Evolutionary conservation across 53 echinoderm and acorn worm species (phyloP).

Genomic region (Luidia sarsii): DNA sequence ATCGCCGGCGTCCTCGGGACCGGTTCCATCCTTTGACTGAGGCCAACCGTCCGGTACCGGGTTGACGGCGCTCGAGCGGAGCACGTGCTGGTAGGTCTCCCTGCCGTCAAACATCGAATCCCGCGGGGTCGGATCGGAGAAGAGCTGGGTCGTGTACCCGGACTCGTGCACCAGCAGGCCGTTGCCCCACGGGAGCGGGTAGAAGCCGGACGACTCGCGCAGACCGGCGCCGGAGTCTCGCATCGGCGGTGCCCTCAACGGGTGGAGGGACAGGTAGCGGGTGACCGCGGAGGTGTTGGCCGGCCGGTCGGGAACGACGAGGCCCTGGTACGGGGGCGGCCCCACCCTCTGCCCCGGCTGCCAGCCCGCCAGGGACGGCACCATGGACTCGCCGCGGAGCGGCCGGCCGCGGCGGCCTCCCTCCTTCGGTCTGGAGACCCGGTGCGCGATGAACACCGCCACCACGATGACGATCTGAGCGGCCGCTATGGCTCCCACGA

Average conservation of each 20-base stretch:
- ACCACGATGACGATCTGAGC: slow-evolving; percentile 19
- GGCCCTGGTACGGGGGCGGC: slow-evolving; percentile 18
- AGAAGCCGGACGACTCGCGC: no score
- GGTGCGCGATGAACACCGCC: slow-evolving; percentile 23
- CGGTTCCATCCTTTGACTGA: no score
- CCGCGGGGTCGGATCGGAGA: not conserved
- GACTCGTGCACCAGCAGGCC: slow-evolving; percentile 21
- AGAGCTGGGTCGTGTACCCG: not conserved
- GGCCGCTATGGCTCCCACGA: slow-evolving; percentile 12
- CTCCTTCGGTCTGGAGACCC: not conserved
- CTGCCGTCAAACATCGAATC: slow-evolving; percentile 1
- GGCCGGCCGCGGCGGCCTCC: not conserved
- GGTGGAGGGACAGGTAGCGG: slow-evolving; percentile 30
- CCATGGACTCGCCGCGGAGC: slow-evolving; percentile 6
- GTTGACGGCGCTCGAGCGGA: not conserved
- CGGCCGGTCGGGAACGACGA: not conserved
- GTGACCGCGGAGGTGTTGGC: not conserved
- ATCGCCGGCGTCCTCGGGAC: not conserved
- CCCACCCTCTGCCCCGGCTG: no score
- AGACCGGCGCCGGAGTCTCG: slow-evolving; percentile 11
- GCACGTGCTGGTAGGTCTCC: not conserved
- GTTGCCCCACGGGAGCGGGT: slow-evolving; percentile 3
- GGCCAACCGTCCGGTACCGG: slow-evolving; percentile 14
- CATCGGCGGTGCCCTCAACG: slow-evolving; percentile 12
- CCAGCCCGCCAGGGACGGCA: slow-evolving; percentile 35